A percentile compares a stretch with the other conserved stretches of the same genome.
Conservation (phyloP, 2,888 invertebrate species). For the Julus scandinavius region DNA sequence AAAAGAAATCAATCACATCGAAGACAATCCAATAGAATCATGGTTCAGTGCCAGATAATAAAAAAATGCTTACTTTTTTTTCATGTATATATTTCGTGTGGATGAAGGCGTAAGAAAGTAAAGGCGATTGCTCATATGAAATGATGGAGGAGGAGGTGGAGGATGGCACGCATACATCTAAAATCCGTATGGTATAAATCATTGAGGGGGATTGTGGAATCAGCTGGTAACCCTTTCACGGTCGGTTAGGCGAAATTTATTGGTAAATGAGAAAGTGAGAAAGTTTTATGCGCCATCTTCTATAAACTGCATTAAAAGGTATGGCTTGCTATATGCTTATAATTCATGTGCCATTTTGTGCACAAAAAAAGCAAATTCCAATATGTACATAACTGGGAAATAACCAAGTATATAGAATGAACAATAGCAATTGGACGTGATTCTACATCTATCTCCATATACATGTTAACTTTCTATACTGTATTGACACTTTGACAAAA, state of each 20-base stretch:
- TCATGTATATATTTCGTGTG: background rate
- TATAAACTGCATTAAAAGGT: slow-evolving; percentile 26
- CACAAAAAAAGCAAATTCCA: too few relatives aligned
- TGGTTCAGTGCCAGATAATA: slow-evolving; percentile 9
- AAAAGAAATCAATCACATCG: slow-evolving; percentile 38
- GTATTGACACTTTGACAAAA: too few relatives aligned
- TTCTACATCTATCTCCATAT: too few relatives aligned
- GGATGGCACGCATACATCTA: slow-evolving; percentile 18
- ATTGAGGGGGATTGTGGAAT: slow-evolving; percentile 19
- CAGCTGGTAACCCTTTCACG: slow-evolving; percentile 39
- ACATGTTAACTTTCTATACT: too few relatives aligned
- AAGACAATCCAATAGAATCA: slow-evolving; percentile 34
- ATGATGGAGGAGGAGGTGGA: slow-evolving; percentile 29
- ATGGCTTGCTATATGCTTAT: background rate
- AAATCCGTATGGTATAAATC: slow-evolving; percentile 23
- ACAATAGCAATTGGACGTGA: too few relatives aligned
- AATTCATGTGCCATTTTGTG: background rate
- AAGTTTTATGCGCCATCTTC: slow-evolving; percentile 8
- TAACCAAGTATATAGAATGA: too few relatives aligned
- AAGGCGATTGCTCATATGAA: slow-evolving; percentile 3
- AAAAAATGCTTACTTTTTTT: background rate
- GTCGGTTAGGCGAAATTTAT: background rate
- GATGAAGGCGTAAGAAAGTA: slow-evolving; percentile 30
- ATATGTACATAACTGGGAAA: too few relatives aligned
- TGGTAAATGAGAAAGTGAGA: slow-evolving; percentile 29